Conservation (phyloP, 2,113 vertebrate genomes). For the Prionailurus bengalensis region DNA sequence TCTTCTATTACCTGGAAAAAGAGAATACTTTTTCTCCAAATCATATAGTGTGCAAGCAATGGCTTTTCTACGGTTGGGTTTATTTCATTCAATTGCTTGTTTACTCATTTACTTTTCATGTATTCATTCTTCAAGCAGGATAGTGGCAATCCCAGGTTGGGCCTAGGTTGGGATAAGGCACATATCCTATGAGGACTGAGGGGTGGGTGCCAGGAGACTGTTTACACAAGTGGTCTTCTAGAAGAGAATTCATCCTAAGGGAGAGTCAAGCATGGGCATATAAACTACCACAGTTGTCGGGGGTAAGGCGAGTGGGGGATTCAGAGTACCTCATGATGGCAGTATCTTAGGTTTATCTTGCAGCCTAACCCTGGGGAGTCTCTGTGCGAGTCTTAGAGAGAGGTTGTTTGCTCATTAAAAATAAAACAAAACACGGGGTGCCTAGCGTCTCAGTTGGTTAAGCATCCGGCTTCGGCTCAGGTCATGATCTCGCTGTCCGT, state of each 20-base stretch:
- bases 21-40: background rate
- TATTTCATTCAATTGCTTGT: background rate
- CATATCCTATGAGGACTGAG: background rate
- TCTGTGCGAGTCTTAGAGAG: background rate
- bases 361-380: background rate
- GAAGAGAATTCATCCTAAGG: background rate
- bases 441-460: too few species aligned
- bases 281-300: background rate
- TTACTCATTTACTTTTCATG: background rate
- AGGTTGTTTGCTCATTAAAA: background rate
- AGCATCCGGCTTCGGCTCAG: too few species aligned
- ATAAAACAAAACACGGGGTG: background rate
- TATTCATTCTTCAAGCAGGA: background rate
- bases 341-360: background rate
- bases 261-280: background rate
- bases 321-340: background rate
- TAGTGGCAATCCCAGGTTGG: background rate
- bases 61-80: background rate
- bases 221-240: background rate
- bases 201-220: background rate
- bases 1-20: slow-evolving; percentile 85
- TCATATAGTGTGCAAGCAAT: background rate
- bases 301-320: too few species aligned
- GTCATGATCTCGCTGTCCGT: too few species aligned
- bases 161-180: background rate